Percentiles rank a stretch among this genome's conserved stretches.
Evolutionary conservation across 1,140 invertebrate genomes (phyloP).

Genomic region (Pentalonia nigronervosa): DNA sequence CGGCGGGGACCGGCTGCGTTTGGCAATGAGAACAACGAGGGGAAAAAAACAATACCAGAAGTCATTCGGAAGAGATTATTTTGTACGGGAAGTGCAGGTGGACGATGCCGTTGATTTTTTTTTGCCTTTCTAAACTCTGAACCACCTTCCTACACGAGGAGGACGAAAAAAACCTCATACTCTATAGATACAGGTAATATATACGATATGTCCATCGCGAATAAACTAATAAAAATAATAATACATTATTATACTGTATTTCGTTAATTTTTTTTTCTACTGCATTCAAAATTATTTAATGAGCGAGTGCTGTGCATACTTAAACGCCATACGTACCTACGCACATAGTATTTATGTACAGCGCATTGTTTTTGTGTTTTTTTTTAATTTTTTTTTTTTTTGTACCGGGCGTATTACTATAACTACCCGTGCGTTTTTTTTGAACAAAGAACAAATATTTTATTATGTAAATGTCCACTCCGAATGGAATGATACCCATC

Average conservation of each 20-base stretch:
- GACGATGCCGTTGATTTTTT: slow-evolving; percentile 38
- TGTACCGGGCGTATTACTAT: neutral
- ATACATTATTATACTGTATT: neutral
- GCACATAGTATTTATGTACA: neutral
- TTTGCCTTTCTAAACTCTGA: neutral
- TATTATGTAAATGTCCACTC: slow-evolving; percentile 51
- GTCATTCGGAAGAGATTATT: slow-evolving; percentile 55
- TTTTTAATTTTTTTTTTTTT: neutral
- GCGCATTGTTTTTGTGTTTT: neutral
- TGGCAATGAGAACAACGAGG: neutral
- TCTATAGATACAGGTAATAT: neutral
- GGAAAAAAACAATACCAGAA: slow-evolving; percentile 35
- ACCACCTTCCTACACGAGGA: neutral
- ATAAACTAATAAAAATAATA: slow-evolving; percentile 36
- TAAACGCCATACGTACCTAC: neutral
- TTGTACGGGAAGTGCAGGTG: slow-evolving; percentile 34
- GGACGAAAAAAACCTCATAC: neutral
- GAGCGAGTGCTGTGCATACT: neutral
- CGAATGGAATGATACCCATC: slow-evolving; percentile 31
- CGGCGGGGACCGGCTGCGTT: neutral
- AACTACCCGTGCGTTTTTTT: neutral
- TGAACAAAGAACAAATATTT: slow-evolving; percentile 33
- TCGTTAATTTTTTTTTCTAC: slow-evolving; percentile 9
- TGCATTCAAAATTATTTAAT: neutral
- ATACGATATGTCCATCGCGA: neutral